Percentiles rank a stretch among this genome's conserved stretches.
These are phyloP conservation scores for Drosophila incognita DNA, from an alignment of 2,888 invertebrate species.

Conservation along the genomic window DNA sequence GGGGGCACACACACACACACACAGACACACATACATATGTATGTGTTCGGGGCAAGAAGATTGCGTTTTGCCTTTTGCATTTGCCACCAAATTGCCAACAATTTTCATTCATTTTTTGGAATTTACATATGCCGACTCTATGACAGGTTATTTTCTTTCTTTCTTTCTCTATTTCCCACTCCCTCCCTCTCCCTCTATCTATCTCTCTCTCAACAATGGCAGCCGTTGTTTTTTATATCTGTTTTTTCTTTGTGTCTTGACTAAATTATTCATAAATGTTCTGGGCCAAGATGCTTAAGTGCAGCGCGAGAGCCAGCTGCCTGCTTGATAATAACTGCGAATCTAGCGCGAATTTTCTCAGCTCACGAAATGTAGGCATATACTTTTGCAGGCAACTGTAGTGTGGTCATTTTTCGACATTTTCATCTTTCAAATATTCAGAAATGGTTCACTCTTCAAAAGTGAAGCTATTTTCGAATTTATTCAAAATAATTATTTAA, in stretches of 20 bases:
- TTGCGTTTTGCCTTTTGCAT: slow-evolving; percentile 41
- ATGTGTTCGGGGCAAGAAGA: not conserved
- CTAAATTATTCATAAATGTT: slow-evolving; percentile 70
- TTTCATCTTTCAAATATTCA: not conserved
- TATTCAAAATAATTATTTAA: not conserved
- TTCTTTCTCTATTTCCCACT: not conserved
- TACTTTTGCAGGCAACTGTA: slow-evolving; percentile 6
- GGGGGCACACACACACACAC: slow-evolving; percentile 2
- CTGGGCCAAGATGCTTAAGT: slow-evolving; percentile 23
- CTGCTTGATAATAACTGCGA: slow-evolving; percentile 47
- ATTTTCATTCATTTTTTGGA: slow-evolving; percentile 78
- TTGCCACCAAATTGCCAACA: slow-evolving; percentile 81
- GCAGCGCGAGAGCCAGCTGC: not conserved
- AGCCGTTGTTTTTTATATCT: slow-evolving; percentile 56
- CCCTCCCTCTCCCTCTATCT: not conserved
- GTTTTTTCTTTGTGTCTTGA: slow-evolving; percentile 27
- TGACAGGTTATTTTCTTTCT: slow-evolving; percentile 36
- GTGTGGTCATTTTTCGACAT: not conserved
- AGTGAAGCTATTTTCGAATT: not conserved
- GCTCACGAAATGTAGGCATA: slow-evolving; percentile 10
- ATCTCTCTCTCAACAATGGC: slow-evolving; percentile 50
- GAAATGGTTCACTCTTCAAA: not conserved
- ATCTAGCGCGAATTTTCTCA: slow-evolving; percentile 48
- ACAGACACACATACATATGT: not conserved
- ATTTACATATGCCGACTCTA: slow-evolving; percentile 69